phyloP scores from a whole-genome alignment of 2,797 vertebrate genomes.

The Typhlichthys eigenmanni region DNA sequence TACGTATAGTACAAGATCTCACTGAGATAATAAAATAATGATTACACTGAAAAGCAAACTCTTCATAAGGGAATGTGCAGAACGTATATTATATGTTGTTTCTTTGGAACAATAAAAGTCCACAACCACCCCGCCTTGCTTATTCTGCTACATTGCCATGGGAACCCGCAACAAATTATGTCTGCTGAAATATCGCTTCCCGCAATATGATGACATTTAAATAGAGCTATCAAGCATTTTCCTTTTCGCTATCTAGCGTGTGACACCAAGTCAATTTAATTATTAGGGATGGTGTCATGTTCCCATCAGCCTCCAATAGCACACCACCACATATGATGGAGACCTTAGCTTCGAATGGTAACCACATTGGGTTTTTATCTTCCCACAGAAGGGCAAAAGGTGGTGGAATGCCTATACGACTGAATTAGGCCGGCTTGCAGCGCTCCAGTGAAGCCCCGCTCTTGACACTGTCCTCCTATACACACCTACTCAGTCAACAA shows the following conservation, averaged over 20 bases:
- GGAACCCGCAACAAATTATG: slow-evolving; percentile 8
- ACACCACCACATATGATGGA: slow-evolving; percentile 24
- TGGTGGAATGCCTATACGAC: neutral
- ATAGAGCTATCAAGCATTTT: slow-evolving; percentile 25
- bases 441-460: too few relatives aligned
- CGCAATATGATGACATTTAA: slow-evolving; percentile 47
- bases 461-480: too few relatives aligned
- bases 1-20: slow-evolving; percentile 4
- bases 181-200: slow-evolving; percentile 13
- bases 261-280: slow-evolving; percentile 18
- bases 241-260: slow-evolving; percentile 33
- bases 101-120: neutral
- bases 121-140: neutral
- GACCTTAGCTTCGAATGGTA: neutral
- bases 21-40: slow-evolving; percentile 32
- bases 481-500: too few relatives aligned
- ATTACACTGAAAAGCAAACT: neutral
- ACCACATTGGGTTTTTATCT: slow-evolving; percentile 1
- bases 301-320: slow-evolving; percentile 40
- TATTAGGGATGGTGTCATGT: slow-evolving; percentile 43
- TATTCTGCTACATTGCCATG: neutral
- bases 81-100: neutral
- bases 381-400: too few relatives aligned
- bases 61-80: neutral
- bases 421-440: neutral